These are phyloP conservation scores for Tiliacea citrago DNA, from an alignment of 2,888 invertebrate species.

Conservation along the genomic window DNA sequence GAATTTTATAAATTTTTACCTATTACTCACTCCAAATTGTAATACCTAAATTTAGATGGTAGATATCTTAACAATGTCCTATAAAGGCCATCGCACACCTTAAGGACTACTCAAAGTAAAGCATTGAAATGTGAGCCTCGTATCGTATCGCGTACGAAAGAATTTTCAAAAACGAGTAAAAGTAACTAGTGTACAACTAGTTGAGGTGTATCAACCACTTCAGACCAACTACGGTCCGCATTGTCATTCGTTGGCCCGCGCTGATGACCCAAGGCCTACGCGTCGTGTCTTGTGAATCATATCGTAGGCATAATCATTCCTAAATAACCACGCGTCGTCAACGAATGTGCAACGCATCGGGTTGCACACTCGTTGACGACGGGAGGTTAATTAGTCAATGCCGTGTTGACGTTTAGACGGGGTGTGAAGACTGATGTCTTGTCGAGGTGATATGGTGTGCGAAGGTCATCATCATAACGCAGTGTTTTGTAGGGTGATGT, in stretches of 20 bases:
- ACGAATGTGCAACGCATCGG: no score
- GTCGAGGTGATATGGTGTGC: background rate
- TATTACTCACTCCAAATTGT: constrained; percentile 43
- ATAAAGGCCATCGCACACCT: constrained; percentile 4
- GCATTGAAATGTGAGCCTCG: background rate
- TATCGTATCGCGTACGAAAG: no score
- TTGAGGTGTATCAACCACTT: background rate
- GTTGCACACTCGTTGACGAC: background rate
- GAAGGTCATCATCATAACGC: background rate
- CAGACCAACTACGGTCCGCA: background rate
- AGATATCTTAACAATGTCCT: constrained; percentile 8
- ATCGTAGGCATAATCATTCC: no score
- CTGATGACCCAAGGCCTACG: no score
- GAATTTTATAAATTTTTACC: constrained; percentile 73
- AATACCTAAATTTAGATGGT: constrained; percentile 21
- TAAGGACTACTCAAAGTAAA: background rate
- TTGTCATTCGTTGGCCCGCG: background rate
- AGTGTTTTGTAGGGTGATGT: background rate
- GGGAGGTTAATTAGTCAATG: no score
- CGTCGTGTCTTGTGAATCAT: no score
- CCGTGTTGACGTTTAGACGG: background rate
- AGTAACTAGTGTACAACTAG: background rate
- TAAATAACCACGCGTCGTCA: no score
- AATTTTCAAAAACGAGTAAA: background rate
- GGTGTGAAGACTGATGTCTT: no score